Evolutionary conservation across 2,797 vertebrate genomes (phyloP), one percentile per base, ranked within the genome.

Genomic region (Cyprinella venusta): DNA sequence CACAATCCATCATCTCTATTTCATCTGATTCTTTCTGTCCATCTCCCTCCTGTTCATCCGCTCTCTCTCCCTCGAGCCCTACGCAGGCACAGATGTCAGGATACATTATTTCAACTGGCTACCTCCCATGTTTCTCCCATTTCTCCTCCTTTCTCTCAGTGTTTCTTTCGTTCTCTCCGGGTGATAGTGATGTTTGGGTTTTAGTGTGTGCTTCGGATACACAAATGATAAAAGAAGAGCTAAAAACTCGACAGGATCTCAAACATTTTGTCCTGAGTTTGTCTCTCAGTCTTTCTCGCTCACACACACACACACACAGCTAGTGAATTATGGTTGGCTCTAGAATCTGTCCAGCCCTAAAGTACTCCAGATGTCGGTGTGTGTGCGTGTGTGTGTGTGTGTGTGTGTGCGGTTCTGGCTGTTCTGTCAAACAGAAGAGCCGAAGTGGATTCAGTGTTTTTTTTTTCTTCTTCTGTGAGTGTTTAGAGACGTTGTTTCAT

Each of bases 1-100:
- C 69, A 61, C 76, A 81, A 84, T 72, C 67, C 81, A 82, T 87
- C 86, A 85, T 69, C 77, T 71, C 69, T 71, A 79, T 84, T 72
- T 76, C 79, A 71, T 72, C 71, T 26, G n/a, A 36, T 81, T 56
- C 89, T 92, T 91, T 75, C 75, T 76, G 68, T 76, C 79, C 48
- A 50, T 72, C 78, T 85, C 64, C 8, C 76, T 79, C 64, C 71
- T 68, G 76, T 38, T 82, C 33, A 80, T 78, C 79, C 50, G 78
- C 52, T 33, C 54, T 38, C 38, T 61, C 24, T 78, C 91, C 93
- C 92, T 80, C 65, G 65, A 94, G 93, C 92, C 65, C 92, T 87
- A 84, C 85, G 90, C 91, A 92, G 92, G 92, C 92, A 93, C 93
- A 92, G 90, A 94, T 94, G 94, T 94, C 93, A 93, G 88, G 91